Evolutionary conservation across 2,113 vertebrate genomes (phyloP), one percentile per base, ranked within the genome.

Genomic region (Heterotilapia buettikoferi): DNA sequence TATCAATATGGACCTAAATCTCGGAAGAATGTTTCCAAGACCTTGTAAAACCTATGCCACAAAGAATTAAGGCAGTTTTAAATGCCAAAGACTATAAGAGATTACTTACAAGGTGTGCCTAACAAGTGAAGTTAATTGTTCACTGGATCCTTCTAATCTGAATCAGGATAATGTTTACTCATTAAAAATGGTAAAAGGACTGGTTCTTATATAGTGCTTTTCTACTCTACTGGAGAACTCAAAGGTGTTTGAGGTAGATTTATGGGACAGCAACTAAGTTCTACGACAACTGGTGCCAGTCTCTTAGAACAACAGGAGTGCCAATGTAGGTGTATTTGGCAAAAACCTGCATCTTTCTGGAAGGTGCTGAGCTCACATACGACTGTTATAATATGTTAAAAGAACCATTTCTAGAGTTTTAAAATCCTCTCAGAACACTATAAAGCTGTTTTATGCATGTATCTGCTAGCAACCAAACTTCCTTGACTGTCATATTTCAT

Each of bases 271-370:
- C 66, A 43, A 24, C 5, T 4, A 71, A 71, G 3, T 43, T 43
- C n/a, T 26, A 40, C 13, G 0, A 24, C 0, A 5, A 71, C 5
- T 71, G 66, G 38, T 43, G 7, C 38, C 66, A 71, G 38, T 24
- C 7, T 71, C n/a, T 43, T 14, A 71, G 21, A 43, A 71, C 66
- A 43, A 0, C n/a, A 24, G 66, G 1, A 43, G 66, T 24, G 38
- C 36, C 66, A 43, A 14, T 40, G 12, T 40, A 43, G n/a, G n/a
- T 71, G 11, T 40, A 24, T 71, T 9, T 24, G 5, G n/a, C 12
- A 71, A 50, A 50, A 43, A 0, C 66, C 7, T 24, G n/a, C n/a
- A 21, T 68, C 63, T 14, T 68, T 6, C 63, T 40, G 36, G 63
- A 68, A 68, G 63, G 66, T 43, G 66, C 66, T 16, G 12, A 71